Evolutionary conservation across 2,797 vertebrate genomes (phyloP).

Genomic region (Lindbergichthys nudifrons): DNA sequence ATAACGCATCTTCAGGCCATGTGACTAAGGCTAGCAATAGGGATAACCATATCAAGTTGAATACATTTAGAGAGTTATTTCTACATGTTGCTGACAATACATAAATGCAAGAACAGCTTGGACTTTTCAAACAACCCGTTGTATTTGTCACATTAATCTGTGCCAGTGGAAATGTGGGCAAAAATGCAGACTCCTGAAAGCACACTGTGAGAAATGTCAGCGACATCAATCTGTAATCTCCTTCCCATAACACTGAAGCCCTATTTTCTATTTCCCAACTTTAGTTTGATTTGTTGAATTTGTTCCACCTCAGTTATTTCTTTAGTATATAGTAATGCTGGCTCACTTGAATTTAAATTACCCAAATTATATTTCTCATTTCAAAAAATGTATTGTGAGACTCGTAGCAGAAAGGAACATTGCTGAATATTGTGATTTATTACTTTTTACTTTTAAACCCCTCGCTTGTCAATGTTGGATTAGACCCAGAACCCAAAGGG

Average conservation of each 20-base stretch:
- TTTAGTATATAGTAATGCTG: conserved; percentile 4
- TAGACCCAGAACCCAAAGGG: conserved; percentile 17
- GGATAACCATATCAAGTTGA: not conserved
- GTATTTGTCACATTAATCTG: conserved; percentile 1
- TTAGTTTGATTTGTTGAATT: conserved; percentile 43
- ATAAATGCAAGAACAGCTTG: not conserved
- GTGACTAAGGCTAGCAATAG: not conserved
- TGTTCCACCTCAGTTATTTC: conserved; percentile 39
- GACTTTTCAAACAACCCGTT: not conserved
- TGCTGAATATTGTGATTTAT: conserved; percentile 23
- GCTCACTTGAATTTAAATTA: conserved; percentile 16
- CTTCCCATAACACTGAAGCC: conserved; percentile 28
- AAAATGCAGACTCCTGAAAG: conserved; percentile 1
- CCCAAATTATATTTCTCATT: conserved; percentile 27
- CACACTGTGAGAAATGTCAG: not conserved
- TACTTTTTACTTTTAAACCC: not conserved
- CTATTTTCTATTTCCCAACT: conserved; percentile 24
- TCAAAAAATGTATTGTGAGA: conserved; percentile 5
- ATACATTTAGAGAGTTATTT: not conserved
- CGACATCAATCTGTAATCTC: conserved; percentile 27
- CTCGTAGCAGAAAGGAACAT: conserved; percentile 16
- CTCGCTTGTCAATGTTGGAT: conserved; percentile 16
- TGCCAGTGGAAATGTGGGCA: conserved; percentile 8
- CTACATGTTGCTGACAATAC: not conserved
- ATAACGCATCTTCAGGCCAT: not conserved